phyloP scores from a whole-genome alignment of 2,888 invertebrate genomes.

The Nowickia ferox region DNA sequence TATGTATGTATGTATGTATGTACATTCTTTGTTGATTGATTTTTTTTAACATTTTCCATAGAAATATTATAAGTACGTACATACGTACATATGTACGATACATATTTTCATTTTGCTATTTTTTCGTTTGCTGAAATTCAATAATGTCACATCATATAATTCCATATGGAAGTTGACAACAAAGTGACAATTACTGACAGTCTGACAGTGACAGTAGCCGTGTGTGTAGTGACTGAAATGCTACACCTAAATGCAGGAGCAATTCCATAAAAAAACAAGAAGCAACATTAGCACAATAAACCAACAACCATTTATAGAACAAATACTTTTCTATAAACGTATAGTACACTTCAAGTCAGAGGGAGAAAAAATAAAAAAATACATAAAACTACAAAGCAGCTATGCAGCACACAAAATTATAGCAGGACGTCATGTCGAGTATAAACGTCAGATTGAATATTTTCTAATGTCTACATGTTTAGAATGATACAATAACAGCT shows the following conservation, averaged over 20 bases:
- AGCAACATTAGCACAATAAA: slow-evolving; percentile 49
- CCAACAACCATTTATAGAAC: slow-evolving; percentile 44
- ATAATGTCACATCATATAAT: slow-evolving; percentile 68
- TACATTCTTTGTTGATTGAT: not conserved
- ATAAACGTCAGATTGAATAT: slow-evolving; percentile 68
- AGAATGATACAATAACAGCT: slow-evolving; percentile 47
- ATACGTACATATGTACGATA: no score
- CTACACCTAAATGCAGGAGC: slow-evolving; percentile 47
- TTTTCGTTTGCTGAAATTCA: slow-evolving; percentile 47
- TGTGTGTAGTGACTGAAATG: slow-evolving; percentile 25
- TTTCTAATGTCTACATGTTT: slow-evolving; percentile 61
- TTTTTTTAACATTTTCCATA: slow-evolving; percentile 14
- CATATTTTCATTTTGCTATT: not conserved
- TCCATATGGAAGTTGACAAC: slow-evolving; percentile 76
- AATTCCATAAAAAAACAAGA: slow-evolving; percentile 43
- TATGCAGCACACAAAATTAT: slow-evolving; percentile 10
- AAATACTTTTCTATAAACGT: not conserved
- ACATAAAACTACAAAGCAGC: slow-evolving; percentile 7
- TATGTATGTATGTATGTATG: no score
- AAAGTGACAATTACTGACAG: slow-evolving; percentile 80
- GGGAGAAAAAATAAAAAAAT: not conserved
- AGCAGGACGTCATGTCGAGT: slow-evolving; percentile 68
- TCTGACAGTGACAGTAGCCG: slow-evolving; percentile 65
- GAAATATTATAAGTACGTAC: not conserved
- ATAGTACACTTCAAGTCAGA: not conserved